Evolutionary conservation across 2,888 invertebrate species (phyloP).

Genomic region (Unio pictorum): DNA sequence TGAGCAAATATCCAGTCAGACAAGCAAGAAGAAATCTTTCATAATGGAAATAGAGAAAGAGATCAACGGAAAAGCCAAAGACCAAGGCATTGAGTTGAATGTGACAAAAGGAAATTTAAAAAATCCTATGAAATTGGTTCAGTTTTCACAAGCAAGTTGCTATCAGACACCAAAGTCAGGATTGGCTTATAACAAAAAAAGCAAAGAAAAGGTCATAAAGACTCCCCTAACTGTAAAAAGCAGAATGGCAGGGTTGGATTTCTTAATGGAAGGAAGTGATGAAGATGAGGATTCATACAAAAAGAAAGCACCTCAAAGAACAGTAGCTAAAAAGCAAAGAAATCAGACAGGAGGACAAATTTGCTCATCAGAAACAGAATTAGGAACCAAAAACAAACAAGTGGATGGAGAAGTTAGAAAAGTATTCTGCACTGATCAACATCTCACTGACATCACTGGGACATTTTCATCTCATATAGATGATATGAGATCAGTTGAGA

Average conservation of each 20-base stretch:
- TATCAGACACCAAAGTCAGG: background rate
- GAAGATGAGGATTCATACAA: conserved; percentile 18
- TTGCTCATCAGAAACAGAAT: conserved; percentile 12
- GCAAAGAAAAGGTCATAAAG: conserved; percentile 10
- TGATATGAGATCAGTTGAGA: no score
- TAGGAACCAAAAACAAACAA: conserved; percentile 8
- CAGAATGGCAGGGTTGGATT: conserved; percentile 25
- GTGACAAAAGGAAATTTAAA: conserved; percentile 6
- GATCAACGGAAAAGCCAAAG: background rate
- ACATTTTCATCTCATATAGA: no score
- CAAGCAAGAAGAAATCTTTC: conserved; percentile 1
- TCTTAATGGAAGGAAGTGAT: conserved; percentile 32
- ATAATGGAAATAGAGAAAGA: background rate
- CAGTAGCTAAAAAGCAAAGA: conserved; percentile 6
- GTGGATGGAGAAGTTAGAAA: no score
- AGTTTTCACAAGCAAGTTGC: background rate
- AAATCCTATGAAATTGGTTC: conserved; percentile 1
- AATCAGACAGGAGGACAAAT: conserved; percentile 2
- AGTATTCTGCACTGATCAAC: no score
- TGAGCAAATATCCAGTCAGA: no score
- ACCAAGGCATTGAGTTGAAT: background rate
- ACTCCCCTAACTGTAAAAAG: conserved; percentile 33
- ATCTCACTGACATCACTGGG: no score
- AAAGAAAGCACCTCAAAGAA: background rate
- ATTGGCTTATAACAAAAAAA: conserved; percentile 1